phyloP scores from a whole-genome alignment of 2,888 invertebrate genomes.

The Ormyrus labotus region DNA sequence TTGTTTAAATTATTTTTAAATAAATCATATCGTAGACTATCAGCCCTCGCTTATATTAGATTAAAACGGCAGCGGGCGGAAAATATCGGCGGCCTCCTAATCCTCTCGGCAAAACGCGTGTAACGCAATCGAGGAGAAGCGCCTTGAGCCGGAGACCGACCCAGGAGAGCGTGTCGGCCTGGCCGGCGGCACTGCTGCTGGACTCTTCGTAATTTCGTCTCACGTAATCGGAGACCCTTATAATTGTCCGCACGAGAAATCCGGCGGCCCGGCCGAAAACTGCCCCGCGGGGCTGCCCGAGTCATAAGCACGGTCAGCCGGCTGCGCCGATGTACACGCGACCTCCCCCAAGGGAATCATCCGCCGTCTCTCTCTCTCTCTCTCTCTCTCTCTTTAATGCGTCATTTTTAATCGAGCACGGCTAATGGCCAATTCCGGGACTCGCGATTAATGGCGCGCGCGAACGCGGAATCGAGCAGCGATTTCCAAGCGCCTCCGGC shows the following conservation, averaged over 20 bases:
- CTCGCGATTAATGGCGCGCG: conserved; percentile 1
- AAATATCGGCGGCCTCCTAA: background rate
- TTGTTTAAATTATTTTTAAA: too few relatives aligned
- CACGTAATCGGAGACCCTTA: conserved; percentile 54
- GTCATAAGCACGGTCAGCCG: conserved; percentile 27
- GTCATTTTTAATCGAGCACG: conserved; percentile 53
- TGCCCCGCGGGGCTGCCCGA: conserved; percentile 50
- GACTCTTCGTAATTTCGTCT: conserved; percentile 56
- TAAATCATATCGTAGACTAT: too few relatives aligned
- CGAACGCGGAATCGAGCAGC: background rate
- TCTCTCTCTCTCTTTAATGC: conserved; percentile 26
- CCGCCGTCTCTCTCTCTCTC: background rate
- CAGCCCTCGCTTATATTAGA: too few relatives aligned
- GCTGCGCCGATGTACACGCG: background rate
- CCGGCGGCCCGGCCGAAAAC: conserved; percentile 60
- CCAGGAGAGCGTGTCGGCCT: background rate
- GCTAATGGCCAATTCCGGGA: conserved; percentile 43
- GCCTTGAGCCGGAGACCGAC: too few relatives aligned
- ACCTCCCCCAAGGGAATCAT: conserved; percentile 17
- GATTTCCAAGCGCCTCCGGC: background rate
- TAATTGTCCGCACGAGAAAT: conserved; percentile 58
- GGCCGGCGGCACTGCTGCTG: background rate
- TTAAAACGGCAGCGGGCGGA: background rate
- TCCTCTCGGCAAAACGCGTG: background rate
- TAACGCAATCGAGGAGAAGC: background rate